These are phyloP conservation scores for Echinometra lucunter DNA, from an alignment of 53 echinoderm and acorn worm genomes.

Conservation along the genomic window DNA sequence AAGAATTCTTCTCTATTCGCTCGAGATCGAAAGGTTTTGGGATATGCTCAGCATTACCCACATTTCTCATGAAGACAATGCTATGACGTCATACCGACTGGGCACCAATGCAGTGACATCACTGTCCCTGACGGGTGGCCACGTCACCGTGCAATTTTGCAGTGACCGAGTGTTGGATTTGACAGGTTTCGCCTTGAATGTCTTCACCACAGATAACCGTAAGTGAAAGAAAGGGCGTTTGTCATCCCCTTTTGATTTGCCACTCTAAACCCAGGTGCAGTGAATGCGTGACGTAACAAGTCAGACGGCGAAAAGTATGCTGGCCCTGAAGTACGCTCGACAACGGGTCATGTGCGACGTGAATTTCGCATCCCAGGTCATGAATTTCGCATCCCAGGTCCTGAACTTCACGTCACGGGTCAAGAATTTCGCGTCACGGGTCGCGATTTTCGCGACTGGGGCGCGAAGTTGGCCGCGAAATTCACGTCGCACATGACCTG, in stretches of 20 bases:
- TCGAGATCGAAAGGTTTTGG: slow-evolving; percentile 45
- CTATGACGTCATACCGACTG: slow-evolving; percentile 12
- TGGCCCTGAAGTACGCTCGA: too few relatives aligned
- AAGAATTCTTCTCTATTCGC: not conserved
- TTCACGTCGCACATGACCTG: too few relatives aligned
- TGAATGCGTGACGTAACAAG: too few relatives aligned
- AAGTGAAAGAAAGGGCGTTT: not conserved
- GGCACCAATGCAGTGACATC: slow-evolving; percentile 39
- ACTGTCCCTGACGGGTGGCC: not conserved
- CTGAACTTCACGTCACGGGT: too few relatives aligned
- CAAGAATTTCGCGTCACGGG: too few relatives aligned
- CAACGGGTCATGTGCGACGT: too few relatives aligned
- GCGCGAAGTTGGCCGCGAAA: too few relatives aligned
- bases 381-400: too few relatives aligned
- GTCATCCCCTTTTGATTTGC: not conserved
- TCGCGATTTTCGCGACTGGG: too few relatives aligned
- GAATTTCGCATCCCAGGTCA: too few relatives aligned
- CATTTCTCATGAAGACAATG: not conserved
- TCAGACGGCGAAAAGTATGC: too few relatives aligned
- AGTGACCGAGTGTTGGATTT: slow-evolving; percentile 13
- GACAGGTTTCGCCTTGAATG: slow-evolving; percentile 11
- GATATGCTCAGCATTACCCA: slow-evolving; percentile 41
- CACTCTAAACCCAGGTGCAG: not conserved
- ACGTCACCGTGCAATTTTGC: not conserved
- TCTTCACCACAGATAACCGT: slow-evolving; percentile 1